Percentiles rank a stretch among this genome's conserved stretches.
phyloP scores from a whole-genome alignment of 2,888 invertebrate species.

The Tuberolachnus salignus region DNA sequence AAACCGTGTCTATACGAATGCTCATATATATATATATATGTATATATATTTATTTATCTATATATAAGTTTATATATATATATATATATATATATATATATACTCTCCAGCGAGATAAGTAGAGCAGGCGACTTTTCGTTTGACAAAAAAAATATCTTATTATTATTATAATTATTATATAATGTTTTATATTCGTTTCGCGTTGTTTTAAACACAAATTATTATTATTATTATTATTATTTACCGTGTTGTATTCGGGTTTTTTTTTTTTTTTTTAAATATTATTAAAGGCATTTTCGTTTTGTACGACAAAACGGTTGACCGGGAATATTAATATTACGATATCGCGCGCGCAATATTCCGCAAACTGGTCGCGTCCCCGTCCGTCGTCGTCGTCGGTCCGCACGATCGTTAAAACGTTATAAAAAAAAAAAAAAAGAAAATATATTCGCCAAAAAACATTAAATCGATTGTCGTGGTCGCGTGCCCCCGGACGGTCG shows the following conservation, averaged over 20 bases:
- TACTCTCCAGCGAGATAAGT: neutral
- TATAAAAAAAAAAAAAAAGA: too few relatives aligned
- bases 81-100: too few relatives aligned
- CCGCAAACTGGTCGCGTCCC: too few relatives aligned
- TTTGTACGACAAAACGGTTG: neutral
- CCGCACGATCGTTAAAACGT: too few relatives aligned
- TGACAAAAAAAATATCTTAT: constrained; percentile 7
- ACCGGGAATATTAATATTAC: too few relatives aligned
- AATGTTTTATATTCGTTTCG: constrained; percentile 7
- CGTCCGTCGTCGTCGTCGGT: too few relatives aligned
- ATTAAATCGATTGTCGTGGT: too few relatives aligned
- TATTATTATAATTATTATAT: constrained; percentile 3
- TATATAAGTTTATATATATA: constrained; percentile 5
- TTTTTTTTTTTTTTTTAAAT: constrained; percentile 18
- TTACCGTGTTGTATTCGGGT: neutral
- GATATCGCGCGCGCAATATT: too few relatives aligned
- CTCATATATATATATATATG: constrained; percentile 1
- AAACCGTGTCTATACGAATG: neutral
- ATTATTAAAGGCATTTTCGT: neutral
- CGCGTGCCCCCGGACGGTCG: too few relatives aligned
- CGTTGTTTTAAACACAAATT: neutral
- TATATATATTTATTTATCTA: too few relatives aligned
- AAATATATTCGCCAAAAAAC: too few relatives aligned
- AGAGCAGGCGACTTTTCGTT: neutral
- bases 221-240: constrained; percentile 14